phyloP scores from a whole-genome alignment of 2,113 vertebrate species.

The Colinus virginianus region DNA sequence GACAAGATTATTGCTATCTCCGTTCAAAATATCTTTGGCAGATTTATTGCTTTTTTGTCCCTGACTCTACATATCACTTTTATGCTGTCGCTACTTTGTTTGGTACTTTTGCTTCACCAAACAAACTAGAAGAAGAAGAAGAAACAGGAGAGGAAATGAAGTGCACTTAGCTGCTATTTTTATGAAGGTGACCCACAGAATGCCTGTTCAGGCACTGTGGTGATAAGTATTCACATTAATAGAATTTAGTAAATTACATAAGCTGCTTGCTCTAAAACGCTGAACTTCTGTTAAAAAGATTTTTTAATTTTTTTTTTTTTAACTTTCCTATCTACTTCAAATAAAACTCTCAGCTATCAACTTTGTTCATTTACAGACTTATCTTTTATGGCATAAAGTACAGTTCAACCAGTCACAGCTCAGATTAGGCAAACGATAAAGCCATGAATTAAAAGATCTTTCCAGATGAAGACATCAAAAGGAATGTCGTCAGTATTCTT shows the following conservation, averaged over 20 bases:
- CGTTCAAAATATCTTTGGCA: slow-evolving; percentile 47
- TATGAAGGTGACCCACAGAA: slow-evolving; percentile 34
- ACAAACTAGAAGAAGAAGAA: slow-evolving; percentile 30
- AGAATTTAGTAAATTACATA: slow-evolving; percentile 43
- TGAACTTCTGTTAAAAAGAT: slow-evolving; percentile 5
- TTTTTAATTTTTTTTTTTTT: background rate
- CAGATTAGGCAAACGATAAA: slow-evolving; percentile 39
- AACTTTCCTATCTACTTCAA: slow-evolving; percentile 28
- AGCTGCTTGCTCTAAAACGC: slow-evolving; percentile 40
- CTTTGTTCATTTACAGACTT: slow-evolving; percentile 42
- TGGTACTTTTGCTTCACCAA: slow-evolving; percentile 47
- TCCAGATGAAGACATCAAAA: background rate
- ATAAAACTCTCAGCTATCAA: slow-evolving; percentile 3
- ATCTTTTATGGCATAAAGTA: background rate
- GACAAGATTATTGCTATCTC: slow-evolving; percentile 63
- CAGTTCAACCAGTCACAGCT: background rate
- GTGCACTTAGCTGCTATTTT: slow-evolving; percentile 3
- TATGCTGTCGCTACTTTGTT: background rate
- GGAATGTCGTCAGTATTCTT: background rate
- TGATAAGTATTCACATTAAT: slow-evolving; percentile 27
- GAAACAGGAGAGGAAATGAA: background rate
- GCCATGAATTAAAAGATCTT: slow-evolving; percentile 18
- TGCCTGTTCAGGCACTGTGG: background rate
- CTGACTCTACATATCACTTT: slow-evolving; percentile 58
- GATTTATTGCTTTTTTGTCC: slow-evolving; percentile 61